Base-by-base conservation (phyloP, 2,888 invertebrate genomes). In the Blastobasis lacticolella region DNA sequence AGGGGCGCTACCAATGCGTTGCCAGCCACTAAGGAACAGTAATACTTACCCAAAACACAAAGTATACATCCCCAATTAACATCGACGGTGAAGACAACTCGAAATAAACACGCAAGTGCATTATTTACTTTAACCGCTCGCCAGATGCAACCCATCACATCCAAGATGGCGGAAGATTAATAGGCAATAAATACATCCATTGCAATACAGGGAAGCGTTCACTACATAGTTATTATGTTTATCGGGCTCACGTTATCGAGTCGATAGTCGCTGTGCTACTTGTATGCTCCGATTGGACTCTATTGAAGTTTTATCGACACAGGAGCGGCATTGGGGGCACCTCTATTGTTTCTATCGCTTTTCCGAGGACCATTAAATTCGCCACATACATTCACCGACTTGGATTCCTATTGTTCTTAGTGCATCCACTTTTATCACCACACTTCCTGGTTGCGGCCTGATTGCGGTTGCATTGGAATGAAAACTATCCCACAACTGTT, bases 151-250 rank as follows among this genome's bases (percentile, higher is more conserved):
- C 57, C 60, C 51, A 54, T 63, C 63, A 59, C 62, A 58, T 56
- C 60, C 53, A 49, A 57, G 54, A 55, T 51, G 59, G 65, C 58
- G 64, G 63, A 48, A 59, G 67, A 67, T 66, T 65, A 67, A 68
- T 66, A 58, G 62, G 52, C 60, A 51, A 56, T 53, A 57, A 57
- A 57, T 51, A 54, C 49, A 46, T 57, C 52, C 36, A 48, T n/a
- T 47, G 51, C 46, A 55, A 49, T 45, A 53, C 49, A 46, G 45
- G 55, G 55, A 55, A 55, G 53, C 46, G 47, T 44, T 48, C 23
- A 23, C 43, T 54, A 53, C 54, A 53, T 54, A 55, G 52, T 54
- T 55, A 49, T 53, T 55, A 23, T 23, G 23, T 23, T 56, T 58
- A 56, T 56, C 49, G 57, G 49, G 51, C 55, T 55, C 48, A 52